Percentiles rank a stretch among this genome's conserved stretches.
Evolutionary conservation across 2,888 invertebrate genomes (phyloP).

Genomic region (Strigamia maritima): DNA sequence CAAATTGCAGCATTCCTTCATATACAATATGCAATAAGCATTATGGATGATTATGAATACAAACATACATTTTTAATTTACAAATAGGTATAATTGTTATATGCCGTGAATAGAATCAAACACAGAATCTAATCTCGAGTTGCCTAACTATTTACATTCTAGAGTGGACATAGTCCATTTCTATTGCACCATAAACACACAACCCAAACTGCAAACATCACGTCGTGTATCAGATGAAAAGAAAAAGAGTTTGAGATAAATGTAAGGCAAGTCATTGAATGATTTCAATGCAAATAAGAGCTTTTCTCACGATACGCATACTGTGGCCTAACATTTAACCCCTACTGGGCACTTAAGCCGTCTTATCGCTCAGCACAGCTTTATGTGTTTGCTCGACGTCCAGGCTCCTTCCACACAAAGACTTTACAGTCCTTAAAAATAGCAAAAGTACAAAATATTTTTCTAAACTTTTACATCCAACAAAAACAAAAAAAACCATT

Average conservation of each 20-base stretch:
- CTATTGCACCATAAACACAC: background rate
- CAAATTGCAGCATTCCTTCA: too few relatives aligned
- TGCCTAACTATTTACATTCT: background rate
- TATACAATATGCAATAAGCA: background rate
- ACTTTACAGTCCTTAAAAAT: slow-evolving; percentile 13
- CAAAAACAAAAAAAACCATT: background rate
- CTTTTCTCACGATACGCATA: slow-evolving; percentile 27
- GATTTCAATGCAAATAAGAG: slow-evolving; percentile 34
- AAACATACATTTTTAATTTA: background rate
- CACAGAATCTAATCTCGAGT: background rate
- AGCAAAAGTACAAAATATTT: background rate
- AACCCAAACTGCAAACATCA: background rate
- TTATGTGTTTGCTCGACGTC: slow-evolving; percentile 32
- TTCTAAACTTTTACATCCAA: background rate
- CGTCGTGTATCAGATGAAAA: slow-evolving; percentile 17
- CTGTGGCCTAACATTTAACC: slow-evolving; percentile 31
- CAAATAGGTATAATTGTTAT: background rate
- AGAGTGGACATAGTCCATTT: background rate
- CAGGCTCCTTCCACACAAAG: background rate
- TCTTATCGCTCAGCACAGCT: slow-evolving; percentile 23
- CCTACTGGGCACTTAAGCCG: slow-evolving; percentile 31
- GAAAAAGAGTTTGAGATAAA: background rate
- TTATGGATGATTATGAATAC: background rate
- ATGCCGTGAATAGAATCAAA: background rate
- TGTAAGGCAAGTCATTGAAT: slow-evolving; percentile 26